These are phyloP conservation scores for Eupithecia abbreviata DNA, from an alignment of 2,888 invertebrate species.

Conservation along the genomic window DNA sequence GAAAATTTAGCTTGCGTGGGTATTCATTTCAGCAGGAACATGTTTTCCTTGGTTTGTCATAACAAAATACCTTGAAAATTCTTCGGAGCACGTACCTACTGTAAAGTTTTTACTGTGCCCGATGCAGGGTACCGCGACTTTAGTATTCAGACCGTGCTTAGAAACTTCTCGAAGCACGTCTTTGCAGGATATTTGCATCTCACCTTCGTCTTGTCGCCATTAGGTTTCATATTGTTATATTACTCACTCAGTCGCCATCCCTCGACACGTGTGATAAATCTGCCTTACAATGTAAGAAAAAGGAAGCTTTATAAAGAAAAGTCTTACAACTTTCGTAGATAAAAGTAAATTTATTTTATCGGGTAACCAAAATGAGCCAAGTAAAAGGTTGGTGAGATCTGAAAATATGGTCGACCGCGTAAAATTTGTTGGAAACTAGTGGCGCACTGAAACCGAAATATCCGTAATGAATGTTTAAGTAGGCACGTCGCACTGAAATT, in stretches of 20 bases:
- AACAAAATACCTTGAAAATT: slow-evolving; percentile 1
- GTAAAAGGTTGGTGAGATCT: slow-evolving; percentile 28
- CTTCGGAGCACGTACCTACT: slow-evolving; percentile 14
- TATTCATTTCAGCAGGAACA: neutral
- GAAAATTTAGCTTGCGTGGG: neutral
- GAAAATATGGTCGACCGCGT: slow-evolving; percentile 29
- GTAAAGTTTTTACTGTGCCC: slow-evolving; percentile 43
- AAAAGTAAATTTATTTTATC: slow-evolving; percentile 26
- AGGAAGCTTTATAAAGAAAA: slow-evolving; percentile 27
- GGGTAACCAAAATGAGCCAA: slow-evolving; percentile 16
- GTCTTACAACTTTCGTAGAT: slow-evolving; percentile 22
- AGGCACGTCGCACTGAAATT: slow-evolving; percentile 42
- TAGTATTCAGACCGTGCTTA: slow-evolving; percentile 68
- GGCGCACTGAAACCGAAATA: slow-evolving; percentile 32
- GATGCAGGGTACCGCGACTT: slow-evolving; percentile 56
- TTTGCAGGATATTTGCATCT: slow-evolving; percentile 73
- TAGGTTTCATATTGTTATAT: slow-evolving; percentile 70
- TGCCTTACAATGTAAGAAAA: slow-evolving; percentile 37
- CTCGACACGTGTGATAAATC: slow-evolving; percentile 39
- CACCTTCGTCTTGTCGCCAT: slow-evolving; percentile 68
- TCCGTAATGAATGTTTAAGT: slow-evolving; percentile 44
- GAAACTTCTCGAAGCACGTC: slow-evolving; percentile 71
- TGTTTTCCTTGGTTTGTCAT: neutral
- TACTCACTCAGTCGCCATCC: slow-evolving; percentile 51
- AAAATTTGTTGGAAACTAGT: slow-evolving; percentile 37